phyloP scores from a whole-genome alignment of 2,888 invertebrate species.

The Cheilosia urbana region DNA sequence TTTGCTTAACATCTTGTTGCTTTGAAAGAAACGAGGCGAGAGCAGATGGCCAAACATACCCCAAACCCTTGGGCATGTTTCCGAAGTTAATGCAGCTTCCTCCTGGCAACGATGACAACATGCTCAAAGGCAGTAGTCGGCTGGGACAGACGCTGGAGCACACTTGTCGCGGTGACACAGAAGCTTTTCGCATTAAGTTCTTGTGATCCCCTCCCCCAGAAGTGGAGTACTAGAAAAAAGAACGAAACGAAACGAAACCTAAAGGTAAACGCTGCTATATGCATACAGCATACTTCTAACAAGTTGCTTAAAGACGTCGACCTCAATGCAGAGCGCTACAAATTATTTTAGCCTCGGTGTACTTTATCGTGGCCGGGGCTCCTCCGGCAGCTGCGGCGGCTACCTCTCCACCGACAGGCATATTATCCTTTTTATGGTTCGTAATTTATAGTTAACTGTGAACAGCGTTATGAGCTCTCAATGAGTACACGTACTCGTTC shows the following conservation, averaged over 20 bases:
- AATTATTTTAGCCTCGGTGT: constrained; percentile 48
- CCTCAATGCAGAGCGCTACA: constrained; percentile 54
- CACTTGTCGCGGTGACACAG: constrained; percentile 49
- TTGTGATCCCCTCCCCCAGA: constrained; percentile 49
- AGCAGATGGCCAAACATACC: constrained; percentile 72
- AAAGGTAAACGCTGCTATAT: constrained; percentile 27
- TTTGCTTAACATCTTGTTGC: constrained; percentile 77
- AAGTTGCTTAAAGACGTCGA: constrained; percentile 22
- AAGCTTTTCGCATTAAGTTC: constrained; percentile 70
- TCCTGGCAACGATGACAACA: constrained; percentile 53
- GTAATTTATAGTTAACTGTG: constrained; percentile 74
- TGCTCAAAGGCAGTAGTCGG: constrained; percentile 18
- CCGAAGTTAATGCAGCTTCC: constrained; percentile 21
- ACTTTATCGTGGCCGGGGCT: constrained; percentile 26
- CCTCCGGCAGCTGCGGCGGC: constrained; percentile 39
- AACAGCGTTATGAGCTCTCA: constrained; percentile 65
- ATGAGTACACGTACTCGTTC: constrained; percentile 63
- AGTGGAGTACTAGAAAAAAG: not conserved
- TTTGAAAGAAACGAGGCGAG: constrained; percentile 59
- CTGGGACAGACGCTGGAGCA: constrained; percentile 1
- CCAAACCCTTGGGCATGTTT: constrained; percentile 47
- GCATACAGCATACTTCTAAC: constrained; percentile 20
- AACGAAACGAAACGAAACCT: not conserved
- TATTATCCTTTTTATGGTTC: constrained; percentile 71
- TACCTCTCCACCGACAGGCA: constrained; percentile 34